These are phyloP conservation scores for Cyaniris semiargus DNA, from an alignment of 2,888 invertebrate species.

Conservation along the genomic window DNA sequence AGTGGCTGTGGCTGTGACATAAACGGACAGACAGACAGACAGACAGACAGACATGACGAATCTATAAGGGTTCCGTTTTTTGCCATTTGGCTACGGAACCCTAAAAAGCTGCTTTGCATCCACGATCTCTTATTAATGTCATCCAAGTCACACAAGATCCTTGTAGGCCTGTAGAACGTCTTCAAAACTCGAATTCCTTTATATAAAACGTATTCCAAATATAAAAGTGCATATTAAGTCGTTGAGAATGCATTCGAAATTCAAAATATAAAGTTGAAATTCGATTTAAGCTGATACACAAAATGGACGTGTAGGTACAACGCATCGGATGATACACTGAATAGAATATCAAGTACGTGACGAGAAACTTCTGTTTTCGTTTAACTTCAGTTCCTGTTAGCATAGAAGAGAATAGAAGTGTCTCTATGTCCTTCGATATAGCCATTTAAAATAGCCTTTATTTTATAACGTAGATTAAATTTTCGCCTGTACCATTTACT, in stretches of 20 bases:
- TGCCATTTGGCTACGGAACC: no score
- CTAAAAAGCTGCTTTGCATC: no score
- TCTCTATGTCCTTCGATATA: neutral
- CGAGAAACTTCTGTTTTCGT: constrained; percentile 49
- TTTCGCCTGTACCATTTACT: no score
- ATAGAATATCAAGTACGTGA: constrained; percentile 46
- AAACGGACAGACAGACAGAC: no score
- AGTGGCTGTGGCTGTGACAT: no score
- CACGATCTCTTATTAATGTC: neutral
- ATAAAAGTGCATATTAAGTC: neutral
- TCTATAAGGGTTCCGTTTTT: no score
- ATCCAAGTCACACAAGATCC: neutral
- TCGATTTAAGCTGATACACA: constrained; percentile 25
- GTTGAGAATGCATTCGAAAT: neutral
- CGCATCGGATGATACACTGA: constrained; percentile 37
- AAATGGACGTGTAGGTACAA: constrained; percentile 27
- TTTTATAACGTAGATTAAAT: no score
- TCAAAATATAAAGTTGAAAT: constrained; percentile 24
- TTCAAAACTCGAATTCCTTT: neutral
- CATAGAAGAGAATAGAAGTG: neutral
- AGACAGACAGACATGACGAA: no score
- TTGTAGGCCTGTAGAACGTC: neutral
- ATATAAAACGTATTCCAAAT: neutral
- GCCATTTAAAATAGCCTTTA: no score
- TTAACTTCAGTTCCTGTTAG: constrained; percentile 44